phyloP scores from a whole-genome alignment of 2,113 vertebrate species.

The Mellivora capensis region DNA sequence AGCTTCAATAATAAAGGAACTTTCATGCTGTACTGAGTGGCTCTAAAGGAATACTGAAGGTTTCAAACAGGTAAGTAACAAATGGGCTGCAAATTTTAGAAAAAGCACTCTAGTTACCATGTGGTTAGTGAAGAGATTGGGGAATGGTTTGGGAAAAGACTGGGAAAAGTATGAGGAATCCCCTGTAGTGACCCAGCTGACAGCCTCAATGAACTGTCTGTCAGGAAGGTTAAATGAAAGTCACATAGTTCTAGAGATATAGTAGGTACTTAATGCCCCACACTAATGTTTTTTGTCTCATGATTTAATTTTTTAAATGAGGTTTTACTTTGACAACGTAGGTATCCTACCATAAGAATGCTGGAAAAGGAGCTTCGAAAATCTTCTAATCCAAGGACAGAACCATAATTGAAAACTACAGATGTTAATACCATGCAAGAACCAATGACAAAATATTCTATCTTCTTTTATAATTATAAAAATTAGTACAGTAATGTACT shows the following conservation, averaged over 20 bases:
- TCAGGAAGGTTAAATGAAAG: neutral
- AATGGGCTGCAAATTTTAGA: neutral
- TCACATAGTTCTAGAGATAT: neutral
- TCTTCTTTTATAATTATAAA: neutral
- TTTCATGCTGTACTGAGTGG: neutral
- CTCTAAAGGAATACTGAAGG: neutral
- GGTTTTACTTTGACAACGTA: neutral
- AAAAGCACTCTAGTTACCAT: neutral
- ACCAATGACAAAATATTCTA: neutral
- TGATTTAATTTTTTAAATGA: slow-evolving; percentile 14
- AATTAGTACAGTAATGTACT: neutral
- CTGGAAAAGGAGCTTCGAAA: neutral
- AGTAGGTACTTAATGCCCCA: neutral
- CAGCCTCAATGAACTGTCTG: neutral
- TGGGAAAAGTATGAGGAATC: neutral
- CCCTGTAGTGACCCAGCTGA: neutral
- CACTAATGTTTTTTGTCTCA: neutral
- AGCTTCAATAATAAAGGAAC: neutral
- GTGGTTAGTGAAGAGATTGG: neutral
- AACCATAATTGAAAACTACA: neutral
- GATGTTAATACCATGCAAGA: neutral
- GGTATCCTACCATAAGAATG: neutral
- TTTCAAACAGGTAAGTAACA: neutral
- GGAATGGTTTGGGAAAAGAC: neutral
- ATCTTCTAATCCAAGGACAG: neutral